Evolutionary conservation across 2,797 vertebrate genomes (phyloP).

Genomic region (Melanotaenia trifasciata): DNA sequence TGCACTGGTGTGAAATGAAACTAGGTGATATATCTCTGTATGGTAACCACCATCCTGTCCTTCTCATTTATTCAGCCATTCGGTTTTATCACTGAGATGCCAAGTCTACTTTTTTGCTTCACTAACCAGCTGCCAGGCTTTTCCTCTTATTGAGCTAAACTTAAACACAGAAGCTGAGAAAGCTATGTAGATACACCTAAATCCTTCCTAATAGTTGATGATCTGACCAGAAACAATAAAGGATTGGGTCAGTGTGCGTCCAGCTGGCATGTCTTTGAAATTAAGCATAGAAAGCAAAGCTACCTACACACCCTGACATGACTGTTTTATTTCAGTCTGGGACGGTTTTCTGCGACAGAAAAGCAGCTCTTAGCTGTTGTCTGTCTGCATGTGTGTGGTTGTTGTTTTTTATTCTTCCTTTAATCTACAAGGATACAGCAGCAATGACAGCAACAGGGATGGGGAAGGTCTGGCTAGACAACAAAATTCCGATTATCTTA

Average conservation of each 20-base stretch:
- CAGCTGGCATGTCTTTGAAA: conserved; percentile 60
- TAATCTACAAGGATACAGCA: conserved; percentile 2
- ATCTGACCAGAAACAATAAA: conserved; percentile 63
- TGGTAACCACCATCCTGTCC: conserved; percentile 30
- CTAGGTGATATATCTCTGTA: conserved; percentile 21
- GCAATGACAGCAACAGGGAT: not conserved
- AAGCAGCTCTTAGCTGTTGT: conserved; percentile 40
- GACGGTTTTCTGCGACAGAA: conserved; percentile 32
- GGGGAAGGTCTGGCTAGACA: not conserved
- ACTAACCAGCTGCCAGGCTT: conserved; percentile 27
- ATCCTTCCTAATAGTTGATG: conserved; percentile 63
- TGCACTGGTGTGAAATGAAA: not conserved
- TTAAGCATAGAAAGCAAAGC: conserved; percentile 46
- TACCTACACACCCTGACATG: conserved; percentile 31
- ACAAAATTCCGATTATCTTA: too few species aligned
- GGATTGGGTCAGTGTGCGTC: conserved; percentile 49
- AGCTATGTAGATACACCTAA: conserved; percentile 48
- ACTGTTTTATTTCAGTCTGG: conserved; percentile 43
- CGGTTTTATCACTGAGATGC: conserved; percentile 30
- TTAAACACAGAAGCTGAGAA: conserved; percentile 49
- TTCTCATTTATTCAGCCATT: conserved; percentile 55
- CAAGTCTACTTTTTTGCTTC: conserved; percentile 35
- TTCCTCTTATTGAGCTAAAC: conserved; percentile 46
- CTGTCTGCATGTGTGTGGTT: conserved; percentile 11
- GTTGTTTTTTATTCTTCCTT: not conserved